Base-by-base conservation (phyloP, 2,888 invertebrate species). In the Spialia ferax region DNA sequence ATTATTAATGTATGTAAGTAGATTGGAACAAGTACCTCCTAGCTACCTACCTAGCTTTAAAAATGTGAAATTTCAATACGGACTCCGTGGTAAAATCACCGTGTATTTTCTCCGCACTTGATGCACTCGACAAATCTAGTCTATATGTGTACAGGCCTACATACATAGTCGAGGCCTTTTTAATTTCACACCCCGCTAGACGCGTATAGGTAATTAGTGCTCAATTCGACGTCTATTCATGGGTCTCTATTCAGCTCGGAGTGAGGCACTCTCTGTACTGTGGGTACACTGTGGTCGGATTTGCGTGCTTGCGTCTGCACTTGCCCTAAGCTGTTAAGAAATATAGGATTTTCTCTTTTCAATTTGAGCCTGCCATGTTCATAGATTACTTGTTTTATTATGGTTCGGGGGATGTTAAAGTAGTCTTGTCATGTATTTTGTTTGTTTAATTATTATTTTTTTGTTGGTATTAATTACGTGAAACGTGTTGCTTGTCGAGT, bases 191-290 rank as follows among this genome's bases (percentile, higher is more conserved):
- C 91, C 79, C 85, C 89, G 87, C 74, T 80, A 82, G 80, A 72
- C 78, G 71, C 80, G 86, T 90, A 88, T 92, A 89, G 91, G 88
- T 91, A 93, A 93, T 93, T 93, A 93, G 91, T 85, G 88, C 85
- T 89, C 38, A 89, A 91, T 91, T 86, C 87, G 76, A 73, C 80
- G 82, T 84, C 88, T 89, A 90, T 91, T 91, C 91, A 90, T 71
- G 84, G 71, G 15, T 48, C 72, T 72, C 67, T 78, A 83, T 79
- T 86, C 87, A 86, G 83, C 81, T 69, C 73, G 69, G 85, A 86
- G 88, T 81, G 82, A 81, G 84, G 80, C 80, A 87, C 87, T 86
- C 72, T 42, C n/a, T 6, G 15, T 6, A 38, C 38, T 38, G n/a
- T n/a, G n/a, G n/a, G n/a, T 8, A 8, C 8, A 32, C 32, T 32